Percentiles rank a stretch among this genome's conserved stretches.
Conservation (phyloP, 1,140 invertebrate species). For the Lepidurus packardi region DNA sequence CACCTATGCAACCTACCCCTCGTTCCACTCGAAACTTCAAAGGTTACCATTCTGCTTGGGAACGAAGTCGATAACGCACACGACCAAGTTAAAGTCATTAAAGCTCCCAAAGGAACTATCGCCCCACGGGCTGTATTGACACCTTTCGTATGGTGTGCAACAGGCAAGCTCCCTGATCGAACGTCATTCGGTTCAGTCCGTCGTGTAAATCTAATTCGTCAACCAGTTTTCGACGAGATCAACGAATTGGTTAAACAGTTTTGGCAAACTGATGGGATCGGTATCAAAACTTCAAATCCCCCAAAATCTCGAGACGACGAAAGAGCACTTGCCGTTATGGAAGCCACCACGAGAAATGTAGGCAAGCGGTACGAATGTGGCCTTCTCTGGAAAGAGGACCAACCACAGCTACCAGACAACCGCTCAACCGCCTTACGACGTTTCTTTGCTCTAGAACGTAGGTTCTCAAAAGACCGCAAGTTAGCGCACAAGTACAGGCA, state of each 20-base stretch:
- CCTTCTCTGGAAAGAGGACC: too few relatives aligned
- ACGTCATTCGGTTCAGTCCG: not conserved
- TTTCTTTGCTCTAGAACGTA: too few relatives aligned
- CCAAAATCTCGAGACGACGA: too few relatives aligned
- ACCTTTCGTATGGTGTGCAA: conserved; percentile 24
- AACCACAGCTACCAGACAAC: too few relatives aligned
- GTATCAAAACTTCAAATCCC: too few relatives aligned
- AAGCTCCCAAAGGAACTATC: not conserved
- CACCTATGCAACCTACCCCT: not conserved
- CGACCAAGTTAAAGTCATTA: not conserved
- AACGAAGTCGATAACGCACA: conserved; percentile 24
- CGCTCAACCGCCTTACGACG: too few relatives aligned
- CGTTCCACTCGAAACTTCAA: conserved; percentile 1
- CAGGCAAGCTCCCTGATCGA: not conserved
- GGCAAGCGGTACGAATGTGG: too few relatives aligned
- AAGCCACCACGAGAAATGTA: too few relatives aligned
- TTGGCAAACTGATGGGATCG: conserved; percentile 4
- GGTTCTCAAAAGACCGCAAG: too few relatives aligned
- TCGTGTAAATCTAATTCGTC: not conserved
- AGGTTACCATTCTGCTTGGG: conserved; percentile 16
- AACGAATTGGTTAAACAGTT: conserved; percentile 7
- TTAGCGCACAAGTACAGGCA: too few relatives aligned
- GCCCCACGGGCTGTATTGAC: conserved; percentile 18
- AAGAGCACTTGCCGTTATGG: too few relatives aligned
- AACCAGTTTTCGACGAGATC: not conserved